These are phyloP conservation scores for Saccostrea echinata DNA, from an alignment of 1,140 invertebrate species.

Conservation along the genomic window DNA sequence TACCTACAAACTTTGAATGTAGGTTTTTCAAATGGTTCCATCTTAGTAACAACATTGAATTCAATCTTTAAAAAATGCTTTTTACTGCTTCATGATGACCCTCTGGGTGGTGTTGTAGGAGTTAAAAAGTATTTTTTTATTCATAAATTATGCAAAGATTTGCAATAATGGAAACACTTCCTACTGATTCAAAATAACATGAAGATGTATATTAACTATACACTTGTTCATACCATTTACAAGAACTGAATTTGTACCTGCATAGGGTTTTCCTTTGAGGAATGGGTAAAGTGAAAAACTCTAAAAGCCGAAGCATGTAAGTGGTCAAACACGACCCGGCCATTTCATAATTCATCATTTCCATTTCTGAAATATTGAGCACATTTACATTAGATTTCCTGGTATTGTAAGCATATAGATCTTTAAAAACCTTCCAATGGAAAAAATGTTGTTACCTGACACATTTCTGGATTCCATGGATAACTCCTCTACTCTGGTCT, in stretches of 20 bases:
- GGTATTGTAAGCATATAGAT: not conserved
- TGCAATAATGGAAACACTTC: too few species aligned
- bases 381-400: not conserved
- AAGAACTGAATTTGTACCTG: not conserved
- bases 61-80: too few species aligned
- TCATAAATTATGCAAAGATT: too few species aligned
- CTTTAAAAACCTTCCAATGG: not conserved
- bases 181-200: too few species aligned
- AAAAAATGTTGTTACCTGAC: not conserved
- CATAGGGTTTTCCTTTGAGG: not conserved
- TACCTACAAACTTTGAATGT: too few species aligned
- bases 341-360: slow-evolving; percentile 16
- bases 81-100: too few species aligned
- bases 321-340: not conserved
- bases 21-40: too few species aligned
- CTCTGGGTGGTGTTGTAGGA: too few species aligned
- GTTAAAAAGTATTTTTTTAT: too few species aligned
- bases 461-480: not conserved
- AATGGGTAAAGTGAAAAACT: not conserved
- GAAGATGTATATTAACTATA: too few species aligned
- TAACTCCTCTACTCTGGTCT: not conserved
- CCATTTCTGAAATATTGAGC: not conserved
- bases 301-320: not conserved
- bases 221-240: not conserved
- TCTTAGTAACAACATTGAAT: too few species aligned